Conservation (phyloP, 2,888 invertebrate genomes). For the Cyclophora albipunctata region DNA sequence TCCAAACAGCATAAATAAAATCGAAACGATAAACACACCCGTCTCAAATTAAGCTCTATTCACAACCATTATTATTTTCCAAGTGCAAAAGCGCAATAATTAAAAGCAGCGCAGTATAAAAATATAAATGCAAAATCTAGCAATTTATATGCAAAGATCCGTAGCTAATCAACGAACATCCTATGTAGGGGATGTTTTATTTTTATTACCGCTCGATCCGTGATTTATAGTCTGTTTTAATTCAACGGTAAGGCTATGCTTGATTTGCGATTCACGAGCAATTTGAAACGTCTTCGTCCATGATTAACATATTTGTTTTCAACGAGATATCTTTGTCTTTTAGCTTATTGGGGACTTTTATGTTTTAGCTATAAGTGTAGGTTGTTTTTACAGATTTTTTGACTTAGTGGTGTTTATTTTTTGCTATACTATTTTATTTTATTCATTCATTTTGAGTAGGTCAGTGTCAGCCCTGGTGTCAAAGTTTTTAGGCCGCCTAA, state of each 20-base stretch:
- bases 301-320: not conserved
- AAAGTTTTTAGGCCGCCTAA: too few species aligned
- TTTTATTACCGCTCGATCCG: slow-evolving; percentile 31
- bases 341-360: too few species aligned
- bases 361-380: too few species aligned
- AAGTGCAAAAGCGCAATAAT: slow-evolving; percentile 12
- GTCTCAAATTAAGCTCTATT: too few species aligned
- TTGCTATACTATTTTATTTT: too few species aligned
- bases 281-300: slow-evolving; percentile 10
- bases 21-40: too few species aligned
- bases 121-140: slow-evolving; percentile 22
- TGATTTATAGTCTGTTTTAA: slow-evolving; percentile 29
- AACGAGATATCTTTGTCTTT: too few species aligned
- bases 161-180: slow-evolving; percentile 25
- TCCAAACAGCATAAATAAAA: too few species aligned
- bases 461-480: too few species aligned
- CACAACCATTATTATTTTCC: slow-evolving; percentile 1
- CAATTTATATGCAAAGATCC: slow-evolving; percentile 32
- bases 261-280: slow-evolving; percentile 13
- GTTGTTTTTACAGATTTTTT: too few species aligned
- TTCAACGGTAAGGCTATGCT: slow-evolving; percentile 11
- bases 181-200: slow-evolving; percentile 20
- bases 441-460: too few species aligned
- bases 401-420: too few species aligned
- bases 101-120: slow-evolving; percentile 10